Evolutionary conservation across 2,888 invertebrate genomes (phyloP), one percentile per base, ranked within the genome.

Genomic region (Drosophila emarginata): DNA sequence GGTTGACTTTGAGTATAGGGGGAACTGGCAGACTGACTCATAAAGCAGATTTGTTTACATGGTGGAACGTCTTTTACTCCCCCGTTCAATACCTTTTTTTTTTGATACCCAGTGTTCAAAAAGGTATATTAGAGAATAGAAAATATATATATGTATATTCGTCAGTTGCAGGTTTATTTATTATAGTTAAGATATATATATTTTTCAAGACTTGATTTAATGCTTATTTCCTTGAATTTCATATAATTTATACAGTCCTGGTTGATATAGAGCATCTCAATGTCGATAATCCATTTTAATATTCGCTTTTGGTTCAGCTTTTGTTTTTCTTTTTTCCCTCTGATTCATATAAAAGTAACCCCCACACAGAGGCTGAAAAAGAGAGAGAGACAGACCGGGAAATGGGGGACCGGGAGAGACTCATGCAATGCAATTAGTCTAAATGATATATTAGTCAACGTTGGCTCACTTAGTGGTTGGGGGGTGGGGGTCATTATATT

Each of bases 381-480:
- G 39, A 14, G 14, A 21, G 32, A 60, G 59, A 53, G 57, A 39
- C 14, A 2, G 39, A 14, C n/a, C 5, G 9, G 18, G 56, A 63
- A 64, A 64, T 39, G 14, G 39, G 15, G 21, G 12, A 4, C 18
- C 53, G 54, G 45, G 40, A 52, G 36, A 58, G 23, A 51, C 54
- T 54, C 64, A 53, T 64, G 63, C 60, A 70, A 64, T 70, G 72
- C 73, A 81, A 81, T 81, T 85, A 85, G 77, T 73, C 75, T 74
- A 80, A 80, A 84, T 77, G 79, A 64, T 65, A 59, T 60, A 65
- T 84, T 84, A 84, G 79, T 72, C 79, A 81, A 77, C 77, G 52
- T 54, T 54, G 54, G 54, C 18, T 57, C 18, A 18, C 61, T 28
- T 23, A 18, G 18, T 36, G 18, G 36, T 36, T 11, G 15, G 18